Percentiles rank a stretch among this genome's conserved stretches.
phyloP scores from a whole-genome alignment of 2,113 vertebrate species.

The Pygoscelis antarcticus region DNA sequence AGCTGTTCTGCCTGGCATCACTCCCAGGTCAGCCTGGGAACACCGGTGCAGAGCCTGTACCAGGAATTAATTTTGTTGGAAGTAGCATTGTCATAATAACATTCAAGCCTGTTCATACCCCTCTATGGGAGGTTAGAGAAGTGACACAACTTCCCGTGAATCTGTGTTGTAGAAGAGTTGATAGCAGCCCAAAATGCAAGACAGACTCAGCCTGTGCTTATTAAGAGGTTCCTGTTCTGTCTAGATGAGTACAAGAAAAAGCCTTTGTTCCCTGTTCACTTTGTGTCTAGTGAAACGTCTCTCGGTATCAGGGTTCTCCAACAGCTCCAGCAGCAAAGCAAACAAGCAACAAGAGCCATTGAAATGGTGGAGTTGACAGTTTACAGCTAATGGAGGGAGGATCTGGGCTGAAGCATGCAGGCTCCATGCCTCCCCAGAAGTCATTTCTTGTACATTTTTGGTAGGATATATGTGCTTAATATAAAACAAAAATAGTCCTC shows the following conservation, averaged over 20 bases:
- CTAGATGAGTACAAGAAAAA: background rate
- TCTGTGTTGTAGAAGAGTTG: background rate
- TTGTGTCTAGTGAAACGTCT: background rate
- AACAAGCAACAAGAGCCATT: background rate
- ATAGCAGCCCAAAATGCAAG: background rate
- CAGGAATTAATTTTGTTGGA: background rate
- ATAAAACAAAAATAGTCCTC: background rate
- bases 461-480: background rate
- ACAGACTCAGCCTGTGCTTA: background rate
- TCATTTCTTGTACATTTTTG: background rate
- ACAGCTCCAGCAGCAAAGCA: background rate
- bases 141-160: background rate
- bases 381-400: background rate
- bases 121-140: accelerated
- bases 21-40: background rate
- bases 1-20: background rate
- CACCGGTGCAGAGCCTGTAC: background rate
- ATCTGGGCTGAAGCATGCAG: background rate
- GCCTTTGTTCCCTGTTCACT: background rate
- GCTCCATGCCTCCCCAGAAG: background rate
- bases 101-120: background rate
- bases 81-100: background rate
- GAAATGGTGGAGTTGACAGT: background rate
- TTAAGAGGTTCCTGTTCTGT: background rate
- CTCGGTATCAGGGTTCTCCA: background rate